Base-by-base conservation (phyloP, 2,113 vertebrate species). In the Desmodus rotundus region DNA sequence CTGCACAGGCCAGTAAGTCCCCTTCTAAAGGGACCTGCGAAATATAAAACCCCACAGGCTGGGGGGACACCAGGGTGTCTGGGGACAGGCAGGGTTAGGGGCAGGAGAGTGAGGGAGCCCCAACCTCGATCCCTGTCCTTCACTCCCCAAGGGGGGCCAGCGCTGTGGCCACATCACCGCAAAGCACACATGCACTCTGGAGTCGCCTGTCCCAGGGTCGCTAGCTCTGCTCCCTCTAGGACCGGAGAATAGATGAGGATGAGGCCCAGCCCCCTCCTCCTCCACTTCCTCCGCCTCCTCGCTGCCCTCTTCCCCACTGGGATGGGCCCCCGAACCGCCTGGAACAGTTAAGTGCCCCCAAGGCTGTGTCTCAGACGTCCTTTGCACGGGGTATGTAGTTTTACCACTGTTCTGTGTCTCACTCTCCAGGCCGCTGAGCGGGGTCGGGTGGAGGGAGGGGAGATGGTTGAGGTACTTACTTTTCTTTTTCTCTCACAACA, bases 401-500 rank as follows among this genome's bases (percentile, higher is more conserved):
- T 94, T 15, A 78, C 68, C 87, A 91, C 93, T 76, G 73, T 91
- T 73, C 83, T 43, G 85, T 91, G 90, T 93, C 87, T 73, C 38
- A 87, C 86, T 82, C 41, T 88, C 16, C 1, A 10, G 91, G 85
- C 15, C 20, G 9, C 61, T 20, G 0, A 3, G 13, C 5, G 67
- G 84, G 96, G 83, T 74, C 15, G 10, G 87, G 50, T 5, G 0
- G 56, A 4, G 76, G 87, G 76, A 31, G 28, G 72, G 70, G 50
- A 54, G 26, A 56, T 92, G 95, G 96, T 93, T 95, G 92, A 16
- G 15, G 97, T 97, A 97, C 97, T 97, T 97, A 98, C 97, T 97
- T 96, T 96, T 97, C 90, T 95, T 97, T 97, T 90, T 96, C 90
- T 96, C 91, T 97, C 97, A 97, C 96, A 96, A 96, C 94, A 85